Percentiles rank a stretch among this genome's conserved stretches.
These are phyloP conservation scores for Xerus inauris DNA, from an alignment of 2,113 vertebrate species.

Conservation along the genomic window DNA sequence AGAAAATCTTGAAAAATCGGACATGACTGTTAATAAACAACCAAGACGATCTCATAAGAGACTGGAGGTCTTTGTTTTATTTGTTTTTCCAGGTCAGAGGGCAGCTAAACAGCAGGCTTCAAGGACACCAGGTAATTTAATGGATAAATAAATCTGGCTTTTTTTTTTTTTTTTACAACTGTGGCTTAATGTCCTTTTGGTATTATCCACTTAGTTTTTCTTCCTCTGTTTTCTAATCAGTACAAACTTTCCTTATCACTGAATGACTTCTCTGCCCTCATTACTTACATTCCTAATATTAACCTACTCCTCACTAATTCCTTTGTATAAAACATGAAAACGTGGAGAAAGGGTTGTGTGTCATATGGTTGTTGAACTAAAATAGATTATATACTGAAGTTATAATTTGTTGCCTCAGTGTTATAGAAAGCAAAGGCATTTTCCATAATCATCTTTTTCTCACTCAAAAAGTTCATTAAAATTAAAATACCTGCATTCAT, in stretches of 20 bases:
- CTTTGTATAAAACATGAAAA: neutral
- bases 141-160: neutral
- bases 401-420: neutral
- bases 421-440: neutral
- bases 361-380: neutral
- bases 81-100: slow-evolving; percentile 53
- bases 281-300: neutral
- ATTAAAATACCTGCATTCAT: slow-evolving; percentile 18
- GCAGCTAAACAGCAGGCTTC: slow-evolving; percentile 14
- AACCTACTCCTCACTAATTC: neutral
- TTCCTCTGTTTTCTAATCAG: neutral
- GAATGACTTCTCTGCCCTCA: neutral
- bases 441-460: neutral
- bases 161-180: slow-evolving; percentile 58
- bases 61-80: neutral
- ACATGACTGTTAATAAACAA: slow-evolving; percentile 55
- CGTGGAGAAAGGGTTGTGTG: neutral
- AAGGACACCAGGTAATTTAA: slow-evolving; percentile 5
- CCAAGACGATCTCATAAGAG: neutral
- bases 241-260: neutral
- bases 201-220: neutral
- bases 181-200: neutral
- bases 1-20: slow-evolving; percentile 53
- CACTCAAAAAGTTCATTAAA: neutral
- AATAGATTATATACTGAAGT: neutral